Evolutionary conservation across 2,113 vertebrate genomes (phyloP).

Genomic region (Dunckerocampus dactyliophorus): DNA sequence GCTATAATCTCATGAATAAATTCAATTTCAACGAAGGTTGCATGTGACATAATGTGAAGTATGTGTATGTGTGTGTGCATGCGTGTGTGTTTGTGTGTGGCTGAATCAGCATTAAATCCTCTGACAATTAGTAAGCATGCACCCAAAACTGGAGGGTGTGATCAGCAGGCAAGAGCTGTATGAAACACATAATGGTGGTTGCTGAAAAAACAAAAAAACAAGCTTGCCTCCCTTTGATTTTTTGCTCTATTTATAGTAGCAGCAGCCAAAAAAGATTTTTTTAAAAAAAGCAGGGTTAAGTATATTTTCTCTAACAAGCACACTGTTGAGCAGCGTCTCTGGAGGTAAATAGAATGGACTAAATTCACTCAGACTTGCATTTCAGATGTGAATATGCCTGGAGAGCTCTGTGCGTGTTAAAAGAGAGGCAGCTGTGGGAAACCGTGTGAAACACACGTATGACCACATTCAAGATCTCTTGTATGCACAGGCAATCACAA

Average conservation of each 20-base stretch:
- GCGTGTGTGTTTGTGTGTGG: constrained; percentile 10
- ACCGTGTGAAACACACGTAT: constrained; percentile 5
- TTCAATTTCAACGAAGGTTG: constrained; percentile 32
- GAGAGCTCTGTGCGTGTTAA: constrained; percentile 19
- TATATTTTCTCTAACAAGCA: constrained; percentile 43
- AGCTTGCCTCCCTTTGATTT: constrained; percentile 48
- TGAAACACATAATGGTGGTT: constrained; percentile 40
- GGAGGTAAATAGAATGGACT: constrained; percentile 31
- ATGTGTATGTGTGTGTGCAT: background rate
- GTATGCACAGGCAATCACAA: constrained; percentile 6
- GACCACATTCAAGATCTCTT: constrained; percentile 2
- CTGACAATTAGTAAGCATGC: constrained; percentile 23
- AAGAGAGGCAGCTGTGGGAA: constrained; percentile 12
- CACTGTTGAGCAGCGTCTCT: constrained; percentile 23
- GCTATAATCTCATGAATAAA: constrained; percentile 45
- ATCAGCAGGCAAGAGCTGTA: constrained; percentile 33
- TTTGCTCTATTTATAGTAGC: constrained; percentile 55
- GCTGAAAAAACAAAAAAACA: constrained; percentile 20
- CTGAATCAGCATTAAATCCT: constrained; percentile 50
- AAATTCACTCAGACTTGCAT: constrained; percentile 16
- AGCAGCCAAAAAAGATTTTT: constrained; percentile 4
- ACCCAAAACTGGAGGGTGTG: background rate
- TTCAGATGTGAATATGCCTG: background rate
- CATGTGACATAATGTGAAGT: constrained; percentile 29
- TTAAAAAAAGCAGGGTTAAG: constrained; percentile 34